These are phyloP conservation scores for Prionailurus viverrinus DNA, from an alignment of 2,113 vertebrate genomes.

Conservation along the genomic window DNA sequence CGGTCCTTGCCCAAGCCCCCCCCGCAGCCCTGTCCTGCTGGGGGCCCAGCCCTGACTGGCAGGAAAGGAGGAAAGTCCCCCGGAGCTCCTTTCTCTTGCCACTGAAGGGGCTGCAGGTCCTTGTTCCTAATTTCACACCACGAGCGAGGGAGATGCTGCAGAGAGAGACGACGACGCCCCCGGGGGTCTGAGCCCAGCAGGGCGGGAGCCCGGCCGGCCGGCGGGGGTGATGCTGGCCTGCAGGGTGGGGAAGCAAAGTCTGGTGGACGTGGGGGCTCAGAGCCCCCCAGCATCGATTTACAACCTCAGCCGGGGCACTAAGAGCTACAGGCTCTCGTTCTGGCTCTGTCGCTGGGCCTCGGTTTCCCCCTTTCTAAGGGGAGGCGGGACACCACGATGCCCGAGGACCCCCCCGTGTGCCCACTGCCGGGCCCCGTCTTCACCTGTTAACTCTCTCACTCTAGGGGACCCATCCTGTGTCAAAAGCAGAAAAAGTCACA, in stretches of 20 bases:
- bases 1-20: accelerated
- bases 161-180: background rate
- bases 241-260: accelerated
- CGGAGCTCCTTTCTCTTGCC: constrained; percentile 82
- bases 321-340: background rate
- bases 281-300: accelerated
- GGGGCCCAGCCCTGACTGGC: constrained; percentile 66
- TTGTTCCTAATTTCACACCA: constrained; percentile 81
- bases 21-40: background rate
- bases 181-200: background rate
- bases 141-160: accelerated
- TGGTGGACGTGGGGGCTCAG: background rate
- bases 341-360: background rate
- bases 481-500: background rate
- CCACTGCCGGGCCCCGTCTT: accelerated
- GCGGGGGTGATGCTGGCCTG: background rate
- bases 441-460: background rate
- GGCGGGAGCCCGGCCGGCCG: accelerated
- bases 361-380: background rate
- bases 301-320: background rate
- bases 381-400: background rate
- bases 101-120: constrained; percentile 67
- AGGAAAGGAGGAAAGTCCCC: constrained; percentile 80
- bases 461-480: background rate
- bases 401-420: accelerated